These are phyloP conservation scores for Aphrocallistes beatrix DNA, from an alignment of 37 sponge, comb jelly and placozoan genomes.

Conservation along the genomic window DNA sequence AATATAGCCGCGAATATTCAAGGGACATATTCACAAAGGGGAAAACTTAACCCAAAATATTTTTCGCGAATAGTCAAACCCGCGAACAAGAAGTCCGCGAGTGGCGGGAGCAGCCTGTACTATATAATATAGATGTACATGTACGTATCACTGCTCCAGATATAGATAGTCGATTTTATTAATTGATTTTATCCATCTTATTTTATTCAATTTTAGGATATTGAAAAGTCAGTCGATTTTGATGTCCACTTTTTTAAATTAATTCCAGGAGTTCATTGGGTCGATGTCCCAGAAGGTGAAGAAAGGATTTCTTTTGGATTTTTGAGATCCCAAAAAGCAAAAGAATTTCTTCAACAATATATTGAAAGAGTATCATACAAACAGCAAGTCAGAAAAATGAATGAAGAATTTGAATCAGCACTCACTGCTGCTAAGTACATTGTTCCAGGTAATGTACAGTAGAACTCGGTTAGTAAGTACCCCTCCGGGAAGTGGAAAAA, in stretches of 20 bases:
- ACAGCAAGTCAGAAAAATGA: background rate
- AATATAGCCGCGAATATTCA: no score
- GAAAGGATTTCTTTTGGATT: constrained; percentile 2
- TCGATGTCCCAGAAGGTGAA: background rate
- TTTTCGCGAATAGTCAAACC: no score
- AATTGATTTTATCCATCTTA: background rate
- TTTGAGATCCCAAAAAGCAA: background rate
- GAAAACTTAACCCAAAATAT: no score
- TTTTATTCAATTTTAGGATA: background rate
- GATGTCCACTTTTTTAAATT: background rate
- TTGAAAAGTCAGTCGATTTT: constrained; percentile 5
- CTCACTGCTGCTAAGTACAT: background rate
- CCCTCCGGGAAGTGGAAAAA: no score
- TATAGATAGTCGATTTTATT: background rate
- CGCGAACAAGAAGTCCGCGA: no score
- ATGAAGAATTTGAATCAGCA: background rate
- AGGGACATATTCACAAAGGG: no score
- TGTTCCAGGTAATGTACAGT: background rate
- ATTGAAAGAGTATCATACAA: background rate
- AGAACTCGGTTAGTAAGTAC: no score
- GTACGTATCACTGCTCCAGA: no score
- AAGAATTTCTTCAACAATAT: background rate
- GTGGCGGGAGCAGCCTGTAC: no score
- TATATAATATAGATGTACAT: no score
- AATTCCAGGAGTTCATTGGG: background rate